Conservation (phyloP, 2,113 vertebrate genomes). For the Ceyx margarethae region DNA sequence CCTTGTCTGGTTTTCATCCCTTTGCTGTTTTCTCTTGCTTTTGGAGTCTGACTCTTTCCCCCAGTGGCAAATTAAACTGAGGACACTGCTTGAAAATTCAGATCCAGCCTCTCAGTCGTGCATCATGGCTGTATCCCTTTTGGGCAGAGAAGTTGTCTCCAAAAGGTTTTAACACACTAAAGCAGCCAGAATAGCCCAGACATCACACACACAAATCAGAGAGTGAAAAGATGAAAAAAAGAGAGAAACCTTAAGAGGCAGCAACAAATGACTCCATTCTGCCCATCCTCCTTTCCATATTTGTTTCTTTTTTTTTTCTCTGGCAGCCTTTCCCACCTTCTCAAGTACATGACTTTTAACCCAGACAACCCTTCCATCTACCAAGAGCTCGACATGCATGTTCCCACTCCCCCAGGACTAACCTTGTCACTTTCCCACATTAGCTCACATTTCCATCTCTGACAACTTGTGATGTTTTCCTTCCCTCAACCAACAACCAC, state of each 20-base stretch:
- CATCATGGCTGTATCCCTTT: not conserved
- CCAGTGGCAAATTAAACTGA: slow-evolving; percentile 9
- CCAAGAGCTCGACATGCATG: not conserved
- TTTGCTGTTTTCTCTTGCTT: not conserved
- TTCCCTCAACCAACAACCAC: not conserved
- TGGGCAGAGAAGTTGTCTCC: not conserved
- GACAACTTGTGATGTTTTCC: not conserved
- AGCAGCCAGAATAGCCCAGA: not conserved
- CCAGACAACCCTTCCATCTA: not conserved
- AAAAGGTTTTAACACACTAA: not conserved
- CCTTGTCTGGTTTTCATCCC: not conserved
- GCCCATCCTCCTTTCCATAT: not conserved
- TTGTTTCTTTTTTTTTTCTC: not conserved
- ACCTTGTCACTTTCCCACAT: not conserved
- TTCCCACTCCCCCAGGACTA: not conserved
- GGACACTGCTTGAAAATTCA: not conserved
- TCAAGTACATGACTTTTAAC: not conserved
- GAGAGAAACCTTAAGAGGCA: not conserved
- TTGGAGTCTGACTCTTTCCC: not conserved
- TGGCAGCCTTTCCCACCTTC: not conserved
- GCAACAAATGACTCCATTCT: not conserved
- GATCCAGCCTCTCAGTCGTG: not conserved
- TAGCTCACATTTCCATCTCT: not conserved
- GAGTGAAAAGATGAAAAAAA: not conserved
- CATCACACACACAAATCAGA: not conserved